Base-by-base conservation (phyloP, 1,140 invertebrate genomes). In the Apis cerana region DNA sequence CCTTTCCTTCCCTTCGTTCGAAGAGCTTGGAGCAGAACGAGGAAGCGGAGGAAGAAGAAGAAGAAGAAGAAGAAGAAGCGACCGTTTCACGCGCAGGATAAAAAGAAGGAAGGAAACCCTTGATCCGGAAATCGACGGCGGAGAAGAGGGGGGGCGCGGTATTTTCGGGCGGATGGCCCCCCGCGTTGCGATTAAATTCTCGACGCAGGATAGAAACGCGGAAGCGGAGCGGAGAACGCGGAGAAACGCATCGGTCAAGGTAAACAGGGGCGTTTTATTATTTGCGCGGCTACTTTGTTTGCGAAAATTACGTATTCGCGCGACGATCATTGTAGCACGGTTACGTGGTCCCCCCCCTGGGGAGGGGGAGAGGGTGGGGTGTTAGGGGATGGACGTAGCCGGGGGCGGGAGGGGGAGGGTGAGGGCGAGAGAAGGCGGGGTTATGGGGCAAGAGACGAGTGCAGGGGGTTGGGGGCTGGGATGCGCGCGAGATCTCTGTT, bases 261-360 rank as follows among this genome's bases (percentile, higher is more conserved):
- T 89, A 90, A 89, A 91, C 79, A 85, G 68, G 82, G 64, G 82
- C 90, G 90, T 89, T 93, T 94, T 93, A 94, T 93, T 94, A 94
- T 94, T 93, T 93, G 92, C 92, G 89, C 70, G 76, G 80, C 83
- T 90, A 92, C 92, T 93, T 94, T 94, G 93, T 94, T 94, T 93
- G 92, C 91, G 92, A 93, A 94, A 94, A 94, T 94, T 94, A 94
- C 91, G 91, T 93, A 93, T 93, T 94, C 92, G 91, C 87, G 88
- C 91, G 91, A 91, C 92, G 92, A 94, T 94, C 93, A 93, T 94
- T 94, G 91, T 91, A 91, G 92, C 92, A 92, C 90, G 92, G 92
- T 93, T 93, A 91, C 85, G 76, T 87, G 84, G 86, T 69, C 85
- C 85, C 33, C 33, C 5, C 33, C 33, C 4, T 2, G 5, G 33